Percentiles rank a stretch among this genome's conserved stretches.
These are phyloP conservation scores for Anhinga anhinga DNA, from an alignment of 2,113 vertebrate genomes.

Conservation along the genomic window DNA sequence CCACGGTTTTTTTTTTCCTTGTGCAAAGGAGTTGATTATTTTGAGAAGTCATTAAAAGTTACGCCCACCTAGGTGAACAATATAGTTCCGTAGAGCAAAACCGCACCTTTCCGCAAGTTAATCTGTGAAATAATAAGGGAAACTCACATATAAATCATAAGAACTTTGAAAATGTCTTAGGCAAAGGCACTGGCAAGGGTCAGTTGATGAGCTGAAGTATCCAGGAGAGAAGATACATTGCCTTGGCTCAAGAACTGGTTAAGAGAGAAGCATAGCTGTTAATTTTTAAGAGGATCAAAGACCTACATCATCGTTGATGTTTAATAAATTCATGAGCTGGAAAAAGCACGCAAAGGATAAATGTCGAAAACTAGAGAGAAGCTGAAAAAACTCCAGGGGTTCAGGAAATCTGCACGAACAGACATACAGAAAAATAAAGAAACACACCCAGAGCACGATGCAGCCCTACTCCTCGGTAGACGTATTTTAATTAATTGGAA, in stretches of 20 bases:
- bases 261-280: background rate
- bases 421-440: background rate
- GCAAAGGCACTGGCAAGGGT: background rate
- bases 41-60: background rate
- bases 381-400: background rate
- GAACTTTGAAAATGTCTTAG: background rate
- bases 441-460: background rate
- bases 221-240: background rate
- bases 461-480: background rate
- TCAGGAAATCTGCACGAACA: background rate
- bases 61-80: background rate
- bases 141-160: background rate
- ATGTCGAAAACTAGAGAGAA: background rate
- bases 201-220: background rate
- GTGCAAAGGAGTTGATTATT: background rate
- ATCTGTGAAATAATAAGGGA: background rate
- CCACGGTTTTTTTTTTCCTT: fast-evolving
- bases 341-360: constrained; percentile 6
- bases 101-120: background rate
- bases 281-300: constrained; percentile 15
- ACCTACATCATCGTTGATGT: background rate
- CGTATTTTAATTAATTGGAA: background rate
- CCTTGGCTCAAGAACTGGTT: background rate
- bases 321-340: constrained; percentile 33
- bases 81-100: background rate